Evolutionary conservation across 2,888 invertebrate genomes (phyloP), one percentile per base, ranked within the genome.

Genomic region (Eledone cirrhosa): DNA sequence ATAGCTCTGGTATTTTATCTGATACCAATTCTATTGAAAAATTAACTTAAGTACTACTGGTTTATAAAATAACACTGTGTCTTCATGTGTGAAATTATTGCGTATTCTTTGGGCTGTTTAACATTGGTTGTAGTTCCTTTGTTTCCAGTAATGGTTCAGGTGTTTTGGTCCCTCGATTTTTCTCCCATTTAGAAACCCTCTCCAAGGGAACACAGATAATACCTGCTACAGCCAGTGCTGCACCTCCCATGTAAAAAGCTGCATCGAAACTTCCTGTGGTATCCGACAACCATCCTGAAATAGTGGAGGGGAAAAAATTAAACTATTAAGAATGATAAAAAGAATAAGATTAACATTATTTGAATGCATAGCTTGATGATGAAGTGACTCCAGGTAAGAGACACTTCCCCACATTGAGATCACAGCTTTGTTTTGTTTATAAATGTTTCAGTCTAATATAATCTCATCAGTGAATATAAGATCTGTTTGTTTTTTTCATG

Each of bases 191-290:
- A n/a, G 83, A 81, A 24, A 87, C 76, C 13, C 80, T 80, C 0
- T 81, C 79, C 33, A 88, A 79, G 0, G 86, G 84, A 27, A 84
- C 79, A 22, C 87, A 84, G 24, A 86, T 74, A 8, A 87, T 27
- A 2, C 86, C 88, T 2, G 87, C 85, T 14, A 84, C 77, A 11
- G 83, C 75, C 2, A 86, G 80, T 5, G 86, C 65, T 0, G 80
- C 81, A 1, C 88, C 88, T 0, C 86, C 83, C 76, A 87, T 77
- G 79, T 86, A 86, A 78, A 87, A 87, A 16, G 83, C 84, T 29
- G 78, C 77, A 67, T 86, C 82, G 63, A 82, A 79, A 78, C 80
- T 81, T 11, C 81, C 82, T 2, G 84, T 84, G 1, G 65, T 24
- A 48, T 84, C 84, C 72, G 78, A 77, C 29, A 86, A 63, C n/a